Evolutionary conservation across 2,888 invertebrate genomes (phyloP).

Genomic region (Synanthedon formicaeformis): DNA sequence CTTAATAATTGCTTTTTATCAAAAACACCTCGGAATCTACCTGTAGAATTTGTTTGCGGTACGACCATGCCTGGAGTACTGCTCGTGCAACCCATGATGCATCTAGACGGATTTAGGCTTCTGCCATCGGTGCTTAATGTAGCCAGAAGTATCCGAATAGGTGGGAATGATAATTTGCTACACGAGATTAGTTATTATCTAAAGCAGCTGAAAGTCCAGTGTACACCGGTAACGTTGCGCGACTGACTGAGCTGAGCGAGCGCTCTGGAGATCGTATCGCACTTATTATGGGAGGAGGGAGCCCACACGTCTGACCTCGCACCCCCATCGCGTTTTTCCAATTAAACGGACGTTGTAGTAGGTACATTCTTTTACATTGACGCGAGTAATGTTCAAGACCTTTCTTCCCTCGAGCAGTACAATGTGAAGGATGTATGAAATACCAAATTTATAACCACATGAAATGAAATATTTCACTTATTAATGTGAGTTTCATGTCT

Average conservation of each 20-base stretch:
- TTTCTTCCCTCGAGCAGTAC: conserved; percentile 19
- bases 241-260: conserved; percentile 23
- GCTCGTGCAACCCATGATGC: conserved; percentile 62
- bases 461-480: too few relatives aligned
- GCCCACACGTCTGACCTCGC: conserved; percentile 65
- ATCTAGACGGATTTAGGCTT: conserved; percentile 13
- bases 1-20: too few relatives aligned
- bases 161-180: neutral
- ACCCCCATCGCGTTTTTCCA: conserved; percentile 68
- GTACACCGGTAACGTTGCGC: conserved; percentile 36
- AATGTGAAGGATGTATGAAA: conserved; percentile 8
- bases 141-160: neutral
- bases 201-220: conserved; percentile 22
- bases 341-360: conserved; percentile 48
- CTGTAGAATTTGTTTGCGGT: conserved; percentile 33
- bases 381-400: conserved; percentile 43
- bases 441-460: too few relatives aligned
- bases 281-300: conserved; percentile 60
- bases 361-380: conserved; percentile 47
- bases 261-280: conserved; percentile 52
- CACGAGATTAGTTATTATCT: neutral
- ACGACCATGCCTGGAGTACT: conserved; percentile 46
- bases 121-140: conserved; percentile 15
- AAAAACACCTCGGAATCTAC: conserved; percentile 15
- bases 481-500: too few relatives aligned